Percentiles rank a stretch among this genome's conserved stretches.
Evolutionary conservation across 2,797 vertebrate species (phyloP).

Genomic region (Nannoperca obscura): DNA sequence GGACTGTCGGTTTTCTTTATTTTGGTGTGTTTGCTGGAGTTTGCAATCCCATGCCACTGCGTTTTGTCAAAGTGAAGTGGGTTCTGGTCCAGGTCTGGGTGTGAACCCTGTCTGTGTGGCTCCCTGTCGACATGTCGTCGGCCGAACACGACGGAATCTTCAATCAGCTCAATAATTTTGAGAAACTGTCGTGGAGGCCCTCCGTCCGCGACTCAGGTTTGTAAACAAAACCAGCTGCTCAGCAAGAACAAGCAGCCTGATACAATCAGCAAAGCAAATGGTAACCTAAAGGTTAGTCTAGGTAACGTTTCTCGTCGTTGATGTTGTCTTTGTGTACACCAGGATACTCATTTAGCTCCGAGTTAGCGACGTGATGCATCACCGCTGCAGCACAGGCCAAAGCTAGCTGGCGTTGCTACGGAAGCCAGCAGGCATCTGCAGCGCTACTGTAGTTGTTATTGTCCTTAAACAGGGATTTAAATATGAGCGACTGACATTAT

Average conservation of each 20-base stretch:
- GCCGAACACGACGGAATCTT: slow-evolving; percentile 61
- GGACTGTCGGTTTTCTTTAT: slow-evolving; percentile 31
- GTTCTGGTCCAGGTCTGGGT: slow-evolving; percentile 33
- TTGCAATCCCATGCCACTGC: slow-evolving; percentile 33
- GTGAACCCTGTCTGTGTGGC: slow-evolving; percentile 23
- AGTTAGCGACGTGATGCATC: background rate
- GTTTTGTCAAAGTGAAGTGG: slow-evolving; percentile 11
- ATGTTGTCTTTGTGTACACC: background rate
- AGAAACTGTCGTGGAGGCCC: slow-evolving; percentile 91
- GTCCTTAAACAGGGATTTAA: background rate
- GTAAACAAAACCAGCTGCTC: slow-evolving; percentile 70
- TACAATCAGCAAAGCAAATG: background rate
- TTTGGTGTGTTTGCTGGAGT: slow-evolving; percentile 26
- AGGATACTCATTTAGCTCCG: background rate
- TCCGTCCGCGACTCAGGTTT: slow-evolving; percentile 89
- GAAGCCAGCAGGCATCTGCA: slow-evolving; percentile 48
- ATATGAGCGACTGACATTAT: background rate
- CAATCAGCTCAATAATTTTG: slow-evolving; percentile 91
- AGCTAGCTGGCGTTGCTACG: slow-evolving; percentile 67
- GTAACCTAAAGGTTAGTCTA: rapidly evolving
- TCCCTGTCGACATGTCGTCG: slow-evolving; percentile 68
- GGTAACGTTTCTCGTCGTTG: rapidly evolving
- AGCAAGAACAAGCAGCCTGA: background rate
- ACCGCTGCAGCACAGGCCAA: slow-evolving; percentile 22
- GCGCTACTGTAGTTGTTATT: background rate